A percentile compares a stretch with the other conserved stretches of the same genome.
These are phyloP conservation scores for Agrochola lychnidis DNA, from an alignment of 2,888 invertebrate species.

Conservation along the genomic window DNA sequence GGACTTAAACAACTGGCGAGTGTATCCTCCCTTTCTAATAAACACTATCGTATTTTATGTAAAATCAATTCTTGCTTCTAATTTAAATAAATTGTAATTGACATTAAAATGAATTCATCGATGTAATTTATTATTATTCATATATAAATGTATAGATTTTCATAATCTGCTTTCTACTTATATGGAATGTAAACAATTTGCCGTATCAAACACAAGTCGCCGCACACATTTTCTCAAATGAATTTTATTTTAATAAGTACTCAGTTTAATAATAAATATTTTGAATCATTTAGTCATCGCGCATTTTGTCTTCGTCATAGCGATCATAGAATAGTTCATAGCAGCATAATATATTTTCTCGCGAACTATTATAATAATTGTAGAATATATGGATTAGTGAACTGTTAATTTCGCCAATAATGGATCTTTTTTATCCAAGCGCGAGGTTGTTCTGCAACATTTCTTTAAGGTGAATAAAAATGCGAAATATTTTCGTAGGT, in stretches of 20 bases:
- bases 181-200: conserved; percentile 1
- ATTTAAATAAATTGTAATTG: conserved; percentile 38
- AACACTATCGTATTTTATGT: conserved; percentile 20
- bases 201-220: conserved; percentile 25
- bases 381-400: conserved; percentile 24
- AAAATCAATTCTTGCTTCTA: conserved; percentile 41
- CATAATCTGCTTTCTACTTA: conserved; percentile 32
- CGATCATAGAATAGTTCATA: conserved; percentile 2
- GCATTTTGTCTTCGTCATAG: conserved; percentile 32
- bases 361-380: background rate
- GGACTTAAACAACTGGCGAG: background rate
- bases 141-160: conserved; percentile 43
- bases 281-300: conserved; percentile 33
- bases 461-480: conserved; percentile 26
- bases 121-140: conserved; percentile 47
- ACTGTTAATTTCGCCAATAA: conserved; percentile 4
- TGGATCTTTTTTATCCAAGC: conserved; percentile 1
- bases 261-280: conserved; percentile 12
- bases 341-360: conserved; percentile 53
- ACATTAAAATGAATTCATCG: conserved; percentile 30
- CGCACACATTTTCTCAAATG: conserved; percentile 44
- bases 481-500: conserved; percentile 40
- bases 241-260: conserved; percentile 16
- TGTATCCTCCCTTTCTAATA: conserved; percentile 10
- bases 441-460: background rate